These are phyloP conservation scores for Calyptomena viridis DNA, from an alignment of 2,113 vertebrate species.

Conservation along the genomic window DNA sequence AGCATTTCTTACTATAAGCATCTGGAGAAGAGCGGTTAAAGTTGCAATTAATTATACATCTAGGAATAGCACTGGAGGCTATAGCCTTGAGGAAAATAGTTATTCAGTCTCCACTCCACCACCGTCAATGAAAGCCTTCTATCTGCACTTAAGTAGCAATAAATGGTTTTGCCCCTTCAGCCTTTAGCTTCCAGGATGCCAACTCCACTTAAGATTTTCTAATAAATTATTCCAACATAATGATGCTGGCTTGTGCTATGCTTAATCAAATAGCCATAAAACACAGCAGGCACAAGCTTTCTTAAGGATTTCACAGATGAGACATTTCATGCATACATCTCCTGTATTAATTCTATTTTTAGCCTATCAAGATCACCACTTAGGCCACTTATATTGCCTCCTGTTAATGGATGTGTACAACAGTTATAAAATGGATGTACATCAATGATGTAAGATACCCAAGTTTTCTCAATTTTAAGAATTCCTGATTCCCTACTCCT, in stretches of 20 bases:
- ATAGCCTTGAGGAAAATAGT: background rate
- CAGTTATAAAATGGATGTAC: background rate
- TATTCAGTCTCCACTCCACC: background rate
- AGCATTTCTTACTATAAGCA: background rate
- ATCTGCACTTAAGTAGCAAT: background rate
- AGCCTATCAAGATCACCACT: background rate
- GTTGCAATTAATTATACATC: background rate
- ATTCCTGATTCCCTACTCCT: background rate
- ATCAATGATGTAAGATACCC: background rate
- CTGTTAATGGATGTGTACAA: fast-evolving
- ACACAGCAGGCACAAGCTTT: background rate
- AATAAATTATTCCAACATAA: background rate
- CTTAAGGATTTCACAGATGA: background rate
- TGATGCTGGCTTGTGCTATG: background rate
- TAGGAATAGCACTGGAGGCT: background rate
- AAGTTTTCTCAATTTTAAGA: background rate
- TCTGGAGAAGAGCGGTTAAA: background rate
- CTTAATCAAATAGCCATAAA: background rate
- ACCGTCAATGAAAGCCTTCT: background rate
- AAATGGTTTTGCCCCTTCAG: background rate
- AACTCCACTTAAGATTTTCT: background rate
- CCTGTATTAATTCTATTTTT: background rate
- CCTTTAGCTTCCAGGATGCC: background rate
- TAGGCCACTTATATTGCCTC: background rate
- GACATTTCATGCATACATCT: background rate